These are phyloP conservation scores for Eclectus roratus DNA, from an alignment of 2,113 vertebrate genomes.

Conservation along the genomic window DNA sequence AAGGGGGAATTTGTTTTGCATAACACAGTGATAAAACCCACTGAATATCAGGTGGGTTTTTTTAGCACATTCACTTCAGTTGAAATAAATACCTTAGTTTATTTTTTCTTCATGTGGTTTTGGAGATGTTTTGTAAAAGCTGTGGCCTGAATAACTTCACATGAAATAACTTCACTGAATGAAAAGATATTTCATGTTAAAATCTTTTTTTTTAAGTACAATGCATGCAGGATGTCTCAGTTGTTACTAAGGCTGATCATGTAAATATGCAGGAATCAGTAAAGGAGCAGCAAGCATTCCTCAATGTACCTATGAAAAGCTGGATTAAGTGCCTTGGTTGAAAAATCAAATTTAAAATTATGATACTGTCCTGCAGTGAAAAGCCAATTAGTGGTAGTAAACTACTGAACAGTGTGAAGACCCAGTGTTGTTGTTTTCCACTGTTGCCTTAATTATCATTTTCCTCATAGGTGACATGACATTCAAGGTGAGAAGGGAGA, in stretches of 20 bases:
- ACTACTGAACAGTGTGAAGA: conserved; percentile 1
- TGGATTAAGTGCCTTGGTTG: not conserved
- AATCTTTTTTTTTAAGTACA: not conserved
- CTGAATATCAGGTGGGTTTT: not conserved
- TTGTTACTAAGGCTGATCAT: not conserved
- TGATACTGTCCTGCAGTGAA: not conserved
- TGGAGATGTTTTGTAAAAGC: not conserved
- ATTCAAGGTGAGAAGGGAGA: not conserved
- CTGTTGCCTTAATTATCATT: conserved; percentile 25
- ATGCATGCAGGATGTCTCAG: not conserved
- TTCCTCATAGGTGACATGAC: conserved; percentile 18
- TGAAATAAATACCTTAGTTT: not conserved
- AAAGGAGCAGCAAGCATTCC: conserved; percentile 1
- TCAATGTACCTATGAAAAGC: conserved; percentile 36
- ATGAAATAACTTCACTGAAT: not conserved
- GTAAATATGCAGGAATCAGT: not conserved
- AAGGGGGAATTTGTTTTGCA: not conserved
- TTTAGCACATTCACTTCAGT: not conserved
- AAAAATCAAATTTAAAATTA: conserved; percentile 53
- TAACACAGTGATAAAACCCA: not conserved
- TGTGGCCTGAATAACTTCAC: not conserved
- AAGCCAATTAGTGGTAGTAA: conserved; percentile 34
- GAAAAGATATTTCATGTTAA: not conserved
- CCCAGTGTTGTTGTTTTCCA: not conserved
- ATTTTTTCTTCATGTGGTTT: not conserved